Evolutionary conservation across 2,113 vertebrate species (phyloP).

Genomic region (Chlorodrepanis virens): DNA sequence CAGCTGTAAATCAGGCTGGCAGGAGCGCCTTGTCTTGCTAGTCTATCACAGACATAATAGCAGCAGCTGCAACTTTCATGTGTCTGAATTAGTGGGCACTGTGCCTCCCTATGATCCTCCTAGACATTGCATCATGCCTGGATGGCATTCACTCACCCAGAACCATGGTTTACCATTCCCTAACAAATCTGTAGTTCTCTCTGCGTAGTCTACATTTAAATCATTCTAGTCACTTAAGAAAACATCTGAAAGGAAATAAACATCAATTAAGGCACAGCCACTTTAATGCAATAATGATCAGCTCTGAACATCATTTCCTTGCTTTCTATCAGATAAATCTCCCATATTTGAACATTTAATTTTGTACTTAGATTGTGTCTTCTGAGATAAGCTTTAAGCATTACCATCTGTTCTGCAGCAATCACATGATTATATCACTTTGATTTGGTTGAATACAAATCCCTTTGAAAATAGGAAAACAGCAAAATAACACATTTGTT

Average conservation of each 20-base stretch:
- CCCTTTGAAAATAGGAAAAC: neutral
- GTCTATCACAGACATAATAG: neutral
- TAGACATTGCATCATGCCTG: neutral
- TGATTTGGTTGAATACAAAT: constrained; percentile 11
- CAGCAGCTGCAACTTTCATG: neutral
- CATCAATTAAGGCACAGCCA: constrained; percentile 45
- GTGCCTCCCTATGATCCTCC: neutral
- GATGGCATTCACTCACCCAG: neutral
- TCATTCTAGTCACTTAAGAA: constrained; percentile 9
- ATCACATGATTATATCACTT: constrained; percentile 46
- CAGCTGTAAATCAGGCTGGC: neutral
- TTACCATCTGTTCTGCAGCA: constrained; percentile 58
- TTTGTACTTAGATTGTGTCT: constrained; percentile 57
- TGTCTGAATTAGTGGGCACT: neutral
- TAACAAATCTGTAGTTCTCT: neutral
- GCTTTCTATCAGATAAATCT: constrained; percentile 41
- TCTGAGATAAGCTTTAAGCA: constrained; percentile 55
- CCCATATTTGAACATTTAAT: constrained; percentile 51
- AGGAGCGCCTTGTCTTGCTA: neutral
- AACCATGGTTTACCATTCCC: neutral
- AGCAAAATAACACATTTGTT: neutral
- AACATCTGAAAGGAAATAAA: constrained; percentile 49
- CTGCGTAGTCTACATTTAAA: constrained; percentile 25
- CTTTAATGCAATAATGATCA: constrained; percentile 40
- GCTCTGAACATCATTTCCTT: neutral